Evolutionary conservation across 2,113 vertebrate species (phyloP), one percentile per base, ranked within the genome.

Genomic region (Struthio camelus): DNA sequence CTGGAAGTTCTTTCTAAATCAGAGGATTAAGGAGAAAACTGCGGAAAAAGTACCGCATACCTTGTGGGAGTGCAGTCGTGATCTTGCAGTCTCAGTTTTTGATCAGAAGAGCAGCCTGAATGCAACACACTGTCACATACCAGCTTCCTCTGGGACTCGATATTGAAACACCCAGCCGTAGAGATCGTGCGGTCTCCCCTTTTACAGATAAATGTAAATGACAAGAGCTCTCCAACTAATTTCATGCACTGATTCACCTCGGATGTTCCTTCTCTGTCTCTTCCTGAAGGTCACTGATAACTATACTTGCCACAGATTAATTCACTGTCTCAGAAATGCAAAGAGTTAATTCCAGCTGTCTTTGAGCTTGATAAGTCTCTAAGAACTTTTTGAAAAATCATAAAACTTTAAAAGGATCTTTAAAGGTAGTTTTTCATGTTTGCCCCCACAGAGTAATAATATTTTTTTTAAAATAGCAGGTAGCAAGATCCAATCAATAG

Each of bases 351-450:
- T 97, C n/a, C 38, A 90, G 28, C 62, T 91, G 62, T 66, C 59
- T 46, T 69, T 66, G 61, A 95, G 58, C 54, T 95, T 96, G 82
- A 93, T 87, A 96, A 89, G 44, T n/a, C 69, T 85, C 77, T 83
- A 89, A 96, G 87, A 97, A 97, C 81, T 42, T 85, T 97, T 93
- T 94, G 89, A 88, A 93, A 97, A 96, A 96, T 80, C 50, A 93
- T 82, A 84, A 75, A 94, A 73, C 42, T 87, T 96, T 93, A 13
- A 92, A 89, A 93, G 87, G 18, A 73, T 64, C 65, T 95, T 96
- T 93, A 79, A 95, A 97, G 91, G 72, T 85, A 90, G 54, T 97
- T 97, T 97, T 96, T 98, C 85, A 81, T 93, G 58, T 97, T 98
- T 97, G 34, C 69, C 82, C 87, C 90, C 85, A 89, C 53, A 93